Conservation (phyloP, 2,113 vertebrate species). For the Heterotis niloticus region DNA sequence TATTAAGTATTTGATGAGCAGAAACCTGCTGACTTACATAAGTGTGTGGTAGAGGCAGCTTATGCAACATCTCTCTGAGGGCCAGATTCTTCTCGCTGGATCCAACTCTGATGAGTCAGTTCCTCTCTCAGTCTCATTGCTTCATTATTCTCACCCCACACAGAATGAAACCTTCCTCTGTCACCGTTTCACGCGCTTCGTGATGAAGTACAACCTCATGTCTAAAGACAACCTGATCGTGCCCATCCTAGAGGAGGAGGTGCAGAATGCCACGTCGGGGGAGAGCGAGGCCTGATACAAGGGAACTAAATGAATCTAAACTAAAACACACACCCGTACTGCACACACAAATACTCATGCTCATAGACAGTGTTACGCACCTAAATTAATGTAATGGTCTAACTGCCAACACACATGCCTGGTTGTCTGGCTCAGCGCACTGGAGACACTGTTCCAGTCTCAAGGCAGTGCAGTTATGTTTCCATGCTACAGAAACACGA, state of each 20-base stretch:
- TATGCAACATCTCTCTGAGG: not conserved
- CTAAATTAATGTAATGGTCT: not conserved
- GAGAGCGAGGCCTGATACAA: slow-evolving; percentile 88
- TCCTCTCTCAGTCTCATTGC: not conserved
- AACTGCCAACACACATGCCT: not conserved
- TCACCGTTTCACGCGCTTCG: slow-evolving; percentile 97
- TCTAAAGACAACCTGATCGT: slow-evolving; percentile 99
- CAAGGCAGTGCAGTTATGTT: not conserved
- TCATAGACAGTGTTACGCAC: not conserved
- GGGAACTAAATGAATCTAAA: slow-evolving; percentile 41
- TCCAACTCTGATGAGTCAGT: not conserved
- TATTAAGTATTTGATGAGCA: not conserved
- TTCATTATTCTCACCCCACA: slow-evolving; percentile 15
- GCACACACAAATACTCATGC: too few relatives aligned
- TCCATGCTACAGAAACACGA: not conserved
- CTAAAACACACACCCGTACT: slow-evolving; percentile 47
- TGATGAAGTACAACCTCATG: slow-evolving; percentile 99
- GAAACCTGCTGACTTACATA: not conserved
- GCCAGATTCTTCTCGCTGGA: not conserved
- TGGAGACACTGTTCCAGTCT: not conserved
- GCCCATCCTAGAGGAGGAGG: slow-evolving; percentile 97
- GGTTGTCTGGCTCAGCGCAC: not conserved
- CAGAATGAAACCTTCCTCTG: slow-evolving; percentile 98
- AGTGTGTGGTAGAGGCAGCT: not conserved
- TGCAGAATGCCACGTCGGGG: slow-evolving; percentile 86